phyloP scores from a whole-genome alignment of 2,113 vertebrate genomes.

The Craseonycteris thonglongyai region DNA sequence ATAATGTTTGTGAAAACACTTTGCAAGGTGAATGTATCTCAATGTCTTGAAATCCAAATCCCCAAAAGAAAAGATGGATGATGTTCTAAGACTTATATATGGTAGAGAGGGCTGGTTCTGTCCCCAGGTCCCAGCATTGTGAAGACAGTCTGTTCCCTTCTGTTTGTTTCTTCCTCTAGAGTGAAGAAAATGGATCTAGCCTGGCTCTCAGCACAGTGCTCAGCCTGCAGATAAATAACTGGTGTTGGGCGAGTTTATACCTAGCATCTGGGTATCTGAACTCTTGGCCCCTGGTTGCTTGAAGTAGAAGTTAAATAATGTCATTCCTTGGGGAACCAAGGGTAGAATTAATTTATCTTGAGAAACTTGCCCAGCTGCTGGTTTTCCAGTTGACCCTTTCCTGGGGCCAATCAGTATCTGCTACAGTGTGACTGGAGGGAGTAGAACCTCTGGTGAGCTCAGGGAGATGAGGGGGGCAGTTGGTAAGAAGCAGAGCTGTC shows the following conservation, averaged over 20 bases:
- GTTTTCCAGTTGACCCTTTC: not conserved
- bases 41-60: not conserved
- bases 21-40: not conserved
- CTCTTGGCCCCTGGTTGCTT: not conserved
- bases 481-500: not conserved
- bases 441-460: not conserved
- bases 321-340: not conserved
- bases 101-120: not conserved
- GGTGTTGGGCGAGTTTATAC: not conserved
- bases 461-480: not conserved
- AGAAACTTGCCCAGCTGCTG: not conserved
- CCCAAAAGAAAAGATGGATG: not conserved
- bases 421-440: not conserved
- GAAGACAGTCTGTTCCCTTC: not conserved
- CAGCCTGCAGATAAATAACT: not conserved
- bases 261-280: not conserved
- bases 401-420: not conserved
- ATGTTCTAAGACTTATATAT: not conserved
- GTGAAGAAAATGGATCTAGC: not conserved
- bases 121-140: accelerated
- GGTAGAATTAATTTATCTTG: not conserved
- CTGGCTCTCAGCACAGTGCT: not conserved
- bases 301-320: not conserved
- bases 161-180: not conserved
- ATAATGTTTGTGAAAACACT: not conserved